Conservation (phyloP, 2,113 vertebrate species). For the Rhinichthys klamathensis region DNA sequence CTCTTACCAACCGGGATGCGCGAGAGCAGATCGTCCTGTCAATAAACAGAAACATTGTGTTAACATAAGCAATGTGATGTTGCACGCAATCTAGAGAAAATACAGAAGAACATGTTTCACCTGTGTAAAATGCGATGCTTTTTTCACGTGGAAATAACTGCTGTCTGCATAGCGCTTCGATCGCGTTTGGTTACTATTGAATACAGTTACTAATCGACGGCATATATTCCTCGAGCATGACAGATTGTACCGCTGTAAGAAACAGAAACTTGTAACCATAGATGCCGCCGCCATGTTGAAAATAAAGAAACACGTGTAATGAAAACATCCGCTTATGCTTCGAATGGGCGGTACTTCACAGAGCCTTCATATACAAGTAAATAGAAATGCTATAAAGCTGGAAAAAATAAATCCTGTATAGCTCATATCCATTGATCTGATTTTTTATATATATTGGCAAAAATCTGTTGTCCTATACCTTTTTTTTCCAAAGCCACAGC, state of each 20-base stretch:
- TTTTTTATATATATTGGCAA: no score
- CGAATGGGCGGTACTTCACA: background rate
- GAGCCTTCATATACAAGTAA: background rate
- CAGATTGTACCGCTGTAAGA: background rate
- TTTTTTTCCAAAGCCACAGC: no score
- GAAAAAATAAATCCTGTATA: no score
- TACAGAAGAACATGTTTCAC: constrained; percentile 50
- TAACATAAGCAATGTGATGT: background rate
- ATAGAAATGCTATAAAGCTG: no score
- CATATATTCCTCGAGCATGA: background rate
- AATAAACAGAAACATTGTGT: background rate
- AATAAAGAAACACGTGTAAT: rapidly evolving
- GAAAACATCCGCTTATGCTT: background rate
- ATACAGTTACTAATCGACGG: background rate
- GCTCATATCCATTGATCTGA: no score
- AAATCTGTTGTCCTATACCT: no score
- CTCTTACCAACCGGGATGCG: constrained; percentile 46
- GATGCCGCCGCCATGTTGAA: constrained; percentile 69
- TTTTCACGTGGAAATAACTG: constrained; percentile 32
- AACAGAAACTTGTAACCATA: constrained; percentile 46
- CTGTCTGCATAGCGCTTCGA: background rate
- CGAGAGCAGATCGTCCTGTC: constrained; percentile 19
- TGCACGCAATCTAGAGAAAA: background rate
- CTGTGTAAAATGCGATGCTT: constrained; percentile 45
- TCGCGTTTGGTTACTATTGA: background rate